phyloP scores from a whole-genome alignment of 2,113 vertebrate genomes.

The Dasyurus viverrinus region DNA sequence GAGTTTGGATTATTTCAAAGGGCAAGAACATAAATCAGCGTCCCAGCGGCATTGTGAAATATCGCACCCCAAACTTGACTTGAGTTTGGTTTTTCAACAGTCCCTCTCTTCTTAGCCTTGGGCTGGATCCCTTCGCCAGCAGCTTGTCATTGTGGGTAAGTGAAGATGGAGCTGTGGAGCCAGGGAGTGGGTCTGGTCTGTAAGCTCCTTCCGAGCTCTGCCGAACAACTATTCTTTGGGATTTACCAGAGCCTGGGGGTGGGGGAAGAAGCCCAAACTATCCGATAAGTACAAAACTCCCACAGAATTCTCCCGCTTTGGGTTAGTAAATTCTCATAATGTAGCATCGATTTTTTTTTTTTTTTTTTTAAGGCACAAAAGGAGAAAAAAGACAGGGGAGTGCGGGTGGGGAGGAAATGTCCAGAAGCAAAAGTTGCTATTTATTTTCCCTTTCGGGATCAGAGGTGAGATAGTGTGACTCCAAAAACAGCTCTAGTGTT shows the following conservation, averaged over 20 bases:
- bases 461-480: not conserved
- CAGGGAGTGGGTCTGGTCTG: too few relatives aligned
- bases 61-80: not conserved
- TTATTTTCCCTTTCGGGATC: too few relatives aligned
- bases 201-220: not conserved
- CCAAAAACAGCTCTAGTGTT: not conserved
- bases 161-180: not conserved
- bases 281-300: not conserved
- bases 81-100: not conserved
- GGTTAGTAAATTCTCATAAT: not conserved
- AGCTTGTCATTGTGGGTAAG: not conserved
- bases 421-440: too few relatives aligned
- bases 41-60: not conserved
- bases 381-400: too few relatives aligned
- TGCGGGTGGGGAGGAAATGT: not conserved
- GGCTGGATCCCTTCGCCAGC: not conserved
- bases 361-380: too few relatives aligned
- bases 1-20: constrained; percentile 20
- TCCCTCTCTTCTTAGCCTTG: not conserved
- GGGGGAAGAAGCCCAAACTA: not conserved
- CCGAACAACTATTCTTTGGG: not conserved
- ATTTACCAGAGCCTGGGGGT: not conserved
- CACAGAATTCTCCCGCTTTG: not conserved
- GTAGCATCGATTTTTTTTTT: not conserved
- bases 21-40: constrained; percentile 53